A percentile compares a stretch with the other conserved stretches of the same genome.
Evolutionary conservation across 2,113 vertebrate species (phyloP).

Genomic region (Centrocercus urophasianus): DNA sequence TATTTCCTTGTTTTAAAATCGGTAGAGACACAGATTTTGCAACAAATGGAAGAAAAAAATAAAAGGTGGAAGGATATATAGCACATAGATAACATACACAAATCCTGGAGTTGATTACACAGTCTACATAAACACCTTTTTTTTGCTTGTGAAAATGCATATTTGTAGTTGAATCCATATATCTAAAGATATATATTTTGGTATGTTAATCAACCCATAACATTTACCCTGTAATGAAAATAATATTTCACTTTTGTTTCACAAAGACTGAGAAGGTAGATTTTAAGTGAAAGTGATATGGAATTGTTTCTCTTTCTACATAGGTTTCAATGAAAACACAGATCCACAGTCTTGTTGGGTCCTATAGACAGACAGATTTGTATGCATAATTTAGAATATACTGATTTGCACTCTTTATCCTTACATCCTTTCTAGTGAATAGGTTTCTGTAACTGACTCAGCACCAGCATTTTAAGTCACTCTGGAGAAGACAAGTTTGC

Average conservation of each 20-base stretch:
- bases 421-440: not conserved
- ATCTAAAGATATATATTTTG: not conserved
- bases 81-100: not conserved
- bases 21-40: not conserved
- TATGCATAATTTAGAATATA: not conserved
- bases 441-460: not conserved
- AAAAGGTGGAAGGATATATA: not conserved
- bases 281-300: not conserved
- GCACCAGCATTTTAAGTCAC: not conserved
- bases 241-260: not conserved
- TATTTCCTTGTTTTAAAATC: not conserved
- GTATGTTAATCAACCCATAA: not conserved
- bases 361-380: not conserved
- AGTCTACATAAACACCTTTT: not conserved
- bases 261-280: not conserved
- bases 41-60: not conserved
- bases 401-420: not conserved
- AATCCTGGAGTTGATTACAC: not conserved
- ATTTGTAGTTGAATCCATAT: not conserved
- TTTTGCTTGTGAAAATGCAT: fast-evolving
- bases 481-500: not conserved
- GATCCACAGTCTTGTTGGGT: not conserved
- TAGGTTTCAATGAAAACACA: not conserved
- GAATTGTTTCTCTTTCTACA: not conserved
- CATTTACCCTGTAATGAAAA: not conserved